Conservation (phyloP, 2,888 invertebrate genomes). For the Euphydryas editha region DNA sequence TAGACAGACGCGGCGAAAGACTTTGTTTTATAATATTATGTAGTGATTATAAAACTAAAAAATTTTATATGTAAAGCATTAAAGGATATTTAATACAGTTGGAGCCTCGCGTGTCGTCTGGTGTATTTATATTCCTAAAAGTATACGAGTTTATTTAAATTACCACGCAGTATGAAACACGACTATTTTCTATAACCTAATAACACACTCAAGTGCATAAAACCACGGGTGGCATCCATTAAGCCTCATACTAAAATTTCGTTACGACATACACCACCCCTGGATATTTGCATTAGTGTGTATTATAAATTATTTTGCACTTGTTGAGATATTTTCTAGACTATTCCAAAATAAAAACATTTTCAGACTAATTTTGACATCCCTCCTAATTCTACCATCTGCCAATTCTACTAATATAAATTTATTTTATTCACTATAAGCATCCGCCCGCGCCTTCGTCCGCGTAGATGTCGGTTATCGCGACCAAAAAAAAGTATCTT, state of each 20-base stretch:
- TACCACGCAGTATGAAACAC: background rate
- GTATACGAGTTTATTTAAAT: background rate
- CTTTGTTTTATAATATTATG: no score
- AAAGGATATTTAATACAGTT: no score
- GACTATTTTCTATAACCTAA: background rate
- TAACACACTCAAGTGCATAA: background rate
- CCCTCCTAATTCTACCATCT: background rate
- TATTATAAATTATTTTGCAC: background rate
- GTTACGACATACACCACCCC: background rate
- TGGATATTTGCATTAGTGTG: background rate
- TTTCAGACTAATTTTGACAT: no score
- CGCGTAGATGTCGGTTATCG: no score
- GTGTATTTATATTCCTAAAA: background rate
- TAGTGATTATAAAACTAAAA: no score
- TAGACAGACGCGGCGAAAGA: no score
- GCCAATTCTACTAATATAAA: no score
- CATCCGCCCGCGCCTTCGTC: no score
- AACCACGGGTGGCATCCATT: conserved; percentile 25
- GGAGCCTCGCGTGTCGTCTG: no score
- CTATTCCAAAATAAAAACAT: background rate
- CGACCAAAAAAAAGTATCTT: no score
- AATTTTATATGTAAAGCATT: no score
- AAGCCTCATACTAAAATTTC: conserved; percentile 8
- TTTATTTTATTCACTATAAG: no score
- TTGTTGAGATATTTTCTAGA: background rate